Conservation (phyloP, 1,140 invertebrate species). For the Dendrolimus kikuchii region DNA sequence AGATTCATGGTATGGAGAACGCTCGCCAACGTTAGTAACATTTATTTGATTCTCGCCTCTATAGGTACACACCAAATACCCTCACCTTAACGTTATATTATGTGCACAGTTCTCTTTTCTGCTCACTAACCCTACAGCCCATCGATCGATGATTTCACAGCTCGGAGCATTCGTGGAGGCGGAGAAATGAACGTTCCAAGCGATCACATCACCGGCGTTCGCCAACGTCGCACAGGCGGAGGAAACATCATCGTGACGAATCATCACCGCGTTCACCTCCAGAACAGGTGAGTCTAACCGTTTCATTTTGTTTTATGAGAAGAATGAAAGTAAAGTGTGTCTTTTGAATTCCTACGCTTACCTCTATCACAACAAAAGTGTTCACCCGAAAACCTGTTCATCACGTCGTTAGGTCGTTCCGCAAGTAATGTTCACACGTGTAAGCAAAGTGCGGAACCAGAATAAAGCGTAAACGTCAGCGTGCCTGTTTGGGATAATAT, state of each 20-base stretch:
- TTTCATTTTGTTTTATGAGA: slow-evolving; percentile 40
- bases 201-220: slow-evolving; percentile 75
- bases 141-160: slow-evolving; percentile 69
- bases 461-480: slow-evolving; percentile 58
- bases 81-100: slow-evolving; percentile 45
- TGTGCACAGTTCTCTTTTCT: slow-evolving; percentile 26
- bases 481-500: slow-evolving; percentile 46
- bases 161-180: slow-evolving; percentile 75
- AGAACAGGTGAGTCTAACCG: slow-evolving; percentile 60
- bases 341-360: slow-evolving; percentile 43
- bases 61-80: slow-evolving; percentile 17
- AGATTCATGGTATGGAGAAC: slow-evolving; percentile 37
- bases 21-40: slow-evolving; percentile 57
- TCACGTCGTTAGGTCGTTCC: slow-evolving; percentile 15
- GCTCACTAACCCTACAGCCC: slow-evolving; percentile 62
- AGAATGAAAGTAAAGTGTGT: slow-evolving; percentile 40
- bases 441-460: slow-evolving; percentile 51
- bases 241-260: slow-evolving; percentile 74
- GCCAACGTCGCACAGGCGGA: slow-evolving; percentile 72
- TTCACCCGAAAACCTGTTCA: slow-evolving; percentile 53
- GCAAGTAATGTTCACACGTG: slow-evolving; percentile 21
- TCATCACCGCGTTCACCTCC: slow-evolving; percentile 67
- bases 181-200: slow-evolving; percentile 76
- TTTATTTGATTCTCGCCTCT: slow-evolving; percentile 24
- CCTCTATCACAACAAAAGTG: slow-evolving; percentile 37